Evolutionary conservation across 2,797 vertebrate species (phyloP).

Genomic region (Mus caroli): DNA sequence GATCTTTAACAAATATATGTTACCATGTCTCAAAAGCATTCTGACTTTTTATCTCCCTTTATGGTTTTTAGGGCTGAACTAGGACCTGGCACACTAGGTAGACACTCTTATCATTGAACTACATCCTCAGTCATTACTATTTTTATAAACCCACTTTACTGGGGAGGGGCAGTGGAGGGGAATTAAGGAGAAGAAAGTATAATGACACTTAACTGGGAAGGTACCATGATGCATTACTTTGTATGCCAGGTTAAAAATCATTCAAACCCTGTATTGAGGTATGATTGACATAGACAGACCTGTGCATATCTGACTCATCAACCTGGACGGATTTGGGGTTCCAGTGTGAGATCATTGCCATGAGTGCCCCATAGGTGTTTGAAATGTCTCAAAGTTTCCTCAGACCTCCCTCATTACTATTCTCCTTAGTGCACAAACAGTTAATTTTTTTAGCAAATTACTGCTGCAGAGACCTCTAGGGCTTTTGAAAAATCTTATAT

Average conservation of each 20-base stretch:
- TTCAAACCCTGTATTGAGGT: not conserved
- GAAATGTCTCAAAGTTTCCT: not conserved
- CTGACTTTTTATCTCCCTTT: not conserved
- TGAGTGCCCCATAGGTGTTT: not conserved
- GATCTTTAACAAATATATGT: not conserved
- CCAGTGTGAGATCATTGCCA: not conserved
- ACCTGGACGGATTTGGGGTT: not conserved
- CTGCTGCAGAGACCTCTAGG: not conserved
- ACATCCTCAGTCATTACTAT: not conserved
- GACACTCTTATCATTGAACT: not conserved
- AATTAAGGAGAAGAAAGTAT: not conserved
- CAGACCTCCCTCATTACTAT: too few species aligned
- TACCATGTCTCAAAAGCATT: not conserved
- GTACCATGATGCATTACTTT: not conserved
- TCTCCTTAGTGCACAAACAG: not conserved
- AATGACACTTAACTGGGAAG: not conserved
- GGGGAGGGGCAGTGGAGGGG: too few species aligned
- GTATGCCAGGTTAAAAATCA: not conserved
- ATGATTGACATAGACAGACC: not conserved
- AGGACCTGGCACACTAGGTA: not conserved
- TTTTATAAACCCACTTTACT: not conserved
- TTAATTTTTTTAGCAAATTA: not conserved
- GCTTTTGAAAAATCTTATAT: too few species aligned
- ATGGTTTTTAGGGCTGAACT: too few species aligned
- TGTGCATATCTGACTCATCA: not conserved